Evolutionary conservation across 2,797 vertebrate genomes (phyloP).

Genomic region (Australoheros facetus): DNA sequence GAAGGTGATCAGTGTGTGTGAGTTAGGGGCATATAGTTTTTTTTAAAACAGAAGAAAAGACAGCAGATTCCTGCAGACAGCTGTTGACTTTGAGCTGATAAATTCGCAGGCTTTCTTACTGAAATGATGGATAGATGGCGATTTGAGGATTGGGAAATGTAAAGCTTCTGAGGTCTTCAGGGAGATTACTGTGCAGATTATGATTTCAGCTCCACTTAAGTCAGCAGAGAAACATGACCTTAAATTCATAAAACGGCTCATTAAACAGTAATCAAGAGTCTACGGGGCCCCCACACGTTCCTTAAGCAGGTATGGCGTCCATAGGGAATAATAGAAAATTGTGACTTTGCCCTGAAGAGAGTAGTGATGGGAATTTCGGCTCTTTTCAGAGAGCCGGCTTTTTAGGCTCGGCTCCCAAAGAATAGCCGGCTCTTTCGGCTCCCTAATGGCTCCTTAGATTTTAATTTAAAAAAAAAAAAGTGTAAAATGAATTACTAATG

Average conservation of each 20-base stretch:
- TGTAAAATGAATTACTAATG: no score
- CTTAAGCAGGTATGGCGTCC: conserved; percentile 45
- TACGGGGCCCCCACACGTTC: conserved; percentile 24
- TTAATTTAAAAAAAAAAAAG: no score
- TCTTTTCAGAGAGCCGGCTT: no score
- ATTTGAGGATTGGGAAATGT: not conserved
- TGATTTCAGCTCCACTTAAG: conserved; percentile 1
- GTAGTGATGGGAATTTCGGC: no score
- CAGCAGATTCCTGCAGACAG: not conserved
- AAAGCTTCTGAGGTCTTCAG: not conserved
- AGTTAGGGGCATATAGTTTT: not conserved
- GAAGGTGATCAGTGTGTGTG: not conserved
- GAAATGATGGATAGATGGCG: not conserved
- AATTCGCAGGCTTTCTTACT: not conserved
- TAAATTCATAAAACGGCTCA: conserved; percentile 65
- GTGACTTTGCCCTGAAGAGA: conserved; percentile 37
- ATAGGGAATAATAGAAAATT: conserved; percentile 62
- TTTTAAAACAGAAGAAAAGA: not conserved
- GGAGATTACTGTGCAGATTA: conserved; percentile 27
- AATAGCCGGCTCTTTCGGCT: no score
- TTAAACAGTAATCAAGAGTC: conserved; percentile 66
- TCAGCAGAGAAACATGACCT: conserved; percentile 22
- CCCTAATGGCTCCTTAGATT: no score
- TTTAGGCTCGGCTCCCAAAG: no score
- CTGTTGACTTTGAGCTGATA: not conserved